Base-by-base conservation (phyloP, 2,113 vertebrate species). In the Micronycteris hirsuta region DNA sequence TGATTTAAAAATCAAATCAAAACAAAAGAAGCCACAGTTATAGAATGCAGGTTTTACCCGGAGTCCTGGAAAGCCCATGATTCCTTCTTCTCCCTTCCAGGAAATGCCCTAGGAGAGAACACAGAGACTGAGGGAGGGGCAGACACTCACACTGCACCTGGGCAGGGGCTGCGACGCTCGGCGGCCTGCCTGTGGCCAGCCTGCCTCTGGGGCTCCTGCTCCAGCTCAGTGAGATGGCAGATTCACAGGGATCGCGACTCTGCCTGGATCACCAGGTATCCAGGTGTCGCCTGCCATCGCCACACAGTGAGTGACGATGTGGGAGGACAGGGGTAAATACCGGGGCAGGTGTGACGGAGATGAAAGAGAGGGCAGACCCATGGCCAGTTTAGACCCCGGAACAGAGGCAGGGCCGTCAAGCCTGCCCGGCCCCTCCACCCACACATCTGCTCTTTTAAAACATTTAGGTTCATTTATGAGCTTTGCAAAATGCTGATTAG, bases 21-120 rank as follows among this genome's bases (percentile, higher is more conserved):
- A 45, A 1, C 3, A 8, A 10, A 83, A 45, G 22, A 36, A 26
- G 26, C 4, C 0, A 1, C 17, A 41, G 41, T 52, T 1, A 10
- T 0, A 31, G 45, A 63, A 10, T 0, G 26, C 95, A 1, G 7
- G 15, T 96, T 83, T 98, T 92, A 99, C 99, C 98, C 99, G 98
- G 4, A 43, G 1, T 96, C 99, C 99, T 4, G 99, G 96, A n/a
- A 98, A 98, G 31, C 99, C 99, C 58, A 97, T 92, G 63, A 99
- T 86, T 20, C 99, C 99, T 41, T 97, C 97, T 98, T 99, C 99
- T 92, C 99, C 99, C 98, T 98, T 99, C 95, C 98, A 98, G 61
- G 68, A n/a, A 10, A 81, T 5, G 91, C 97, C 97, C 97, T 98
- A 83, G 85, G 94, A 80, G 52, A 96, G 43, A 22, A 49, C 13